Percentiles rank a stretch among this genome's conserved stretches.
These are phyloP conservation scores for Boleophthalmus pectinirostris DNA, from an alignment of 2,113 vertebrate genomes.

Conservation along the genomic window DNA sequence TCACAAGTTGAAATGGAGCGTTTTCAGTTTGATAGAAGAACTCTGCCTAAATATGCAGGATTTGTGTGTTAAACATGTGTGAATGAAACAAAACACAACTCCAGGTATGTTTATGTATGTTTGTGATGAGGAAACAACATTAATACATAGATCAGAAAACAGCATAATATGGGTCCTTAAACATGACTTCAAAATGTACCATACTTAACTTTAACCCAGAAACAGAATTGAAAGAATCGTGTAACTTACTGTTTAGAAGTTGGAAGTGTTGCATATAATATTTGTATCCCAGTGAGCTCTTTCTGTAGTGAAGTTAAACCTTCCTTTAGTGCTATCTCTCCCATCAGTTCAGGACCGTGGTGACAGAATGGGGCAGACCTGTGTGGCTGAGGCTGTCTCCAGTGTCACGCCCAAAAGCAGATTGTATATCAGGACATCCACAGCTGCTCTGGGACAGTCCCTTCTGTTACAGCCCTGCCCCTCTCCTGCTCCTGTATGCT, in stretches of 20 bases:
- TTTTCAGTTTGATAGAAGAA: no score
- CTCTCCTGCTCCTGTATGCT: constrained; percentile 18
- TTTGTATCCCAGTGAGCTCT: background rate
- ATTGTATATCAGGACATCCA: constrained; percentile 28
- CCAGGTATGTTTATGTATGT: no score
- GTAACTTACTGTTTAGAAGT: background rate
- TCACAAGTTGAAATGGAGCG: no score
- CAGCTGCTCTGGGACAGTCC: constrained; percentile 42
- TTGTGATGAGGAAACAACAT: no score
- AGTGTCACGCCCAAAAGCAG: constrained; percentile 34
- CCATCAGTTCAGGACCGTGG: background rate
- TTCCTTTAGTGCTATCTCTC: background rate
- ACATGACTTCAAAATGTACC: no score
- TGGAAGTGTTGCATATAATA: background rate
- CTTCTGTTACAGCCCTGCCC: constrained; percentile 44
- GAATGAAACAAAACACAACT: no score
- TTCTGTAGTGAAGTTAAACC: background rate
- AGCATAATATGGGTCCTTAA: no score
- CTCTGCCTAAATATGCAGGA: no score
- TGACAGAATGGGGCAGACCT: background rate
- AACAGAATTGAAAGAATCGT: background rate
- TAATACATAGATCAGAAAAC: no score
- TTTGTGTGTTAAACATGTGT: no score
- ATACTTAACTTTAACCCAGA: background rate
- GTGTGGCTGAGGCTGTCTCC: constrained; percentile 3